Evolutionary conservation across 2,888 invertebrate genomes (phyloP).

Genomic region (Volucella zonaria): DNA sequence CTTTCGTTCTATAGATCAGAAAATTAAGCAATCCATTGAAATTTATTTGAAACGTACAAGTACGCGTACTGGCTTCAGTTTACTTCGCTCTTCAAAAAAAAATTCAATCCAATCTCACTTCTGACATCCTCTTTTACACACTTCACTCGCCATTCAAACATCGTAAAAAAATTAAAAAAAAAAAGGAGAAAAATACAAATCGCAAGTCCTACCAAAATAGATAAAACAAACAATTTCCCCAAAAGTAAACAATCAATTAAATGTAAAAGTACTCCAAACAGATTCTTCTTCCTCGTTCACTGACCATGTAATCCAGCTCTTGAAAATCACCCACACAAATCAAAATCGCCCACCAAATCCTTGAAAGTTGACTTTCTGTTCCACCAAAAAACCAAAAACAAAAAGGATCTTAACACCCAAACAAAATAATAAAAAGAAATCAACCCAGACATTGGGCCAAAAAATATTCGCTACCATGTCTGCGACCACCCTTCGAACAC

Average conservation of each 20-base stretch:
- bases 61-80: too few species aligned
- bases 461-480: constrained; percentile 47
- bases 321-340: constrained; percentile 44
- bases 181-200: too few species aligned
- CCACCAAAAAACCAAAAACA: constrained; percentile 5
- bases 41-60: too few species aligned
- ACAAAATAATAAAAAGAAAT: constrained; percentile 14
- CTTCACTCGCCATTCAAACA: neutral
- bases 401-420: constrained; percentile 20
- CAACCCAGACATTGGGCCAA: constrained; percentile 50
- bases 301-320: constrained; percentile 62
- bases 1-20: too few species aligned
- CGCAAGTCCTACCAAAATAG: constrained; percentile 36
- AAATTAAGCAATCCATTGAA: too few species aligned
- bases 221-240: constrained; percentile 52
- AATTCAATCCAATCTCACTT: constrained; percentile 12
- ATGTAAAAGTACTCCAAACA: constrained; percentile 60
- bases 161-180: neutral
- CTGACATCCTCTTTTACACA: constrained; percentile 1
- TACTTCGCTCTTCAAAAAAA: neutral
- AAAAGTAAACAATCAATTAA: constrained; percentile 69
- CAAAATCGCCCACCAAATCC: constrained; percentile 42
- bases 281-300: constrained; percentile 41
- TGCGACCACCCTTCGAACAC: constrained; percentile 42
- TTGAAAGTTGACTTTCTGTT: constrained; percentile 44